Percentiles rank a stretch among this genome's conserved stretches.
phyloP scores from a whole-genome alignment of 2,113 vertebrate species.

The Varanus komodoensis region DNA sequence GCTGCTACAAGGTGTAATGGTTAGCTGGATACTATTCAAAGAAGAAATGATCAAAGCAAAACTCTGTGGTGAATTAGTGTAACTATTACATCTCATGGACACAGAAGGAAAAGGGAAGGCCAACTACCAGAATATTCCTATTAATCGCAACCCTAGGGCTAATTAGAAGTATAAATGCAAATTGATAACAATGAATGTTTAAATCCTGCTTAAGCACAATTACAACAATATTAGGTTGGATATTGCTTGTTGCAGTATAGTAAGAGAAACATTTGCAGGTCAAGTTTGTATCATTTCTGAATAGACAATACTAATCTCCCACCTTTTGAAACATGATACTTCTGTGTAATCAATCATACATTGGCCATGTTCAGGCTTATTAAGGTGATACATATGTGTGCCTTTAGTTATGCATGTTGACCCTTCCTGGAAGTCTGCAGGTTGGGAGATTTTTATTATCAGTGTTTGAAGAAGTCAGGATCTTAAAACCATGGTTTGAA shows the following conservation, averaged over 20 bases:
- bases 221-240: background rate
- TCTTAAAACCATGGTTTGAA: too few species aligned
- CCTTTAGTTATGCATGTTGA: too few species aligned
- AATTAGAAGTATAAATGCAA: background rate
- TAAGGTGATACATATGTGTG: too few species aligned
- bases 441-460: too few species aligned
- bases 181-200: background rate
- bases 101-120: background rate
- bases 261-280: background rate
- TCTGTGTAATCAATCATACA: too few species aligned
- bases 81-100: background rate
- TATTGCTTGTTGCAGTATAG: background rate
- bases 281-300: background rate
- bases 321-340: too few species aligned
- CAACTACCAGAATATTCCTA: background rate
- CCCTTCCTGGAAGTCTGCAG: too few species aligned
- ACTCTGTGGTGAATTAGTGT: too few species aligned
- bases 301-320: too few species aligned
- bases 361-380: too few species aligned
- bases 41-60: background rate
- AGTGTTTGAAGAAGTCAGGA: too few species aligned
- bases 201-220: background rate
- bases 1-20: background rate
- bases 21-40: background rate
- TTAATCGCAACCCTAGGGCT: background rate